Conservation (phyloP, 1,140 invertebrate genomes). For the Dendrolimus punctatus region DNA sequence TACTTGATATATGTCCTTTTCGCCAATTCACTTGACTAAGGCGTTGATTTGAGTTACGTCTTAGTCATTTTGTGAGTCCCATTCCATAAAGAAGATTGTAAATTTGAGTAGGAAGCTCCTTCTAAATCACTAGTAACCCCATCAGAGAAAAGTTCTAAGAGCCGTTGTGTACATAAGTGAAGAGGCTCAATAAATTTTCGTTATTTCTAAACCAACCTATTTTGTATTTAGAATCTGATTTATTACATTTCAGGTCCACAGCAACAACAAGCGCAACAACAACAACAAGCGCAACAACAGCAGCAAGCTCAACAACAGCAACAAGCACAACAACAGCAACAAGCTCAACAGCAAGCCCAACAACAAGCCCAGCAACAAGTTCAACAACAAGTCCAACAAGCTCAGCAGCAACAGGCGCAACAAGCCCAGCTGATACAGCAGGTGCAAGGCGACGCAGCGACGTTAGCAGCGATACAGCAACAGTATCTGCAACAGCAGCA, state of each 20-base stretch:
- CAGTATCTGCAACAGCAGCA: slow-evolving; percentile 71
- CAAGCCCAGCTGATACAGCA: slow-evolving; percentile 48
- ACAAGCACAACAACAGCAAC: slow-evolving; percentile 33
- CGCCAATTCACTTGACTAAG: too few species aligned
- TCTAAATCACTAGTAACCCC: too few species aligned
- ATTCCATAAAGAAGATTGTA: too few species aligned
- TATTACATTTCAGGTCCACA: slow-evolving; percentile 22
- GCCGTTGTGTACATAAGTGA: too few species aligned
- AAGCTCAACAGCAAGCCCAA: slow-evolving; percentile 11
- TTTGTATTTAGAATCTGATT: too few species aligned
- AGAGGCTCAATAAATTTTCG: too few species aligned
- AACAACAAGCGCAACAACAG: slow-evolving; percentile 23
- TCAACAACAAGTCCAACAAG: slow-evolving; percentile 17
- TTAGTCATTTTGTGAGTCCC: too few species aligned
- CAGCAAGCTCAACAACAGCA: slow-evolving; percentile 34
- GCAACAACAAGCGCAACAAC: slow-evolving; percentile 48
- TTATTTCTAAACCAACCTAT: too few species aligned
- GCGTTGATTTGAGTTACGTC: too few species aligned
- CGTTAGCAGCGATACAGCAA: slow-evolving; percentile 58
- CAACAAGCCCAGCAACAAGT: slow-evolving; percentile 29
- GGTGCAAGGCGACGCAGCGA: slow-evolving; percentile 51
- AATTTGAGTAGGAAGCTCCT: too few species aligned
- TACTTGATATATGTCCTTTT: too few species aligned
- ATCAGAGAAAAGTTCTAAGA: too few species aligned
- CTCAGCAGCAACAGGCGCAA: slow-evolving; percentile 23